phyloP scores from a whole-genome alignment of 2,113 vertebrate species.

The Lophotis ruficrista region DNA sequence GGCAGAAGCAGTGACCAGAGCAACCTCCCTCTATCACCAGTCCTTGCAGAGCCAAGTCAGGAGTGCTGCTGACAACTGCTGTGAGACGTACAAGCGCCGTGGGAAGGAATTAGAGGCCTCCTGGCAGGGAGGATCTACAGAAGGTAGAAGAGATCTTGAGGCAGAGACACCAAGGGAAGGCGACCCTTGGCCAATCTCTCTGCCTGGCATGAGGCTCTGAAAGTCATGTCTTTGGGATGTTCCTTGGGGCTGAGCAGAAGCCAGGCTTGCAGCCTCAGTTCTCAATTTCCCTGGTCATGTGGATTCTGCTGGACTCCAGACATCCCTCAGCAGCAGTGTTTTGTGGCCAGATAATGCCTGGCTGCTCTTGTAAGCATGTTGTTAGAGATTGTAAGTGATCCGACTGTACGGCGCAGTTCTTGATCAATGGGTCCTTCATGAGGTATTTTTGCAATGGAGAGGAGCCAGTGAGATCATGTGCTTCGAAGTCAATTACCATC shows the following conservation, averaged over 20 bases:
- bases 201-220: neutral
- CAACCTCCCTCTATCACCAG: neutral
- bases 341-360: constrained; percentile 25
- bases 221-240: neutral
- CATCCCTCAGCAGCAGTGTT: neutral
- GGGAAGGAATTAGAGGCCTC: neutral
- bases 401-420: neutral
- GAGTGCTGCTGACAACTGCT: neutral
- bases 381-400: neutral
- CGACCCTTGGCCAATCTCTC: neutral
- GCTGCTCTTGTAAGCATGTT: neutral
- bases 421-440: neutral
- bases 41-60: neutral
- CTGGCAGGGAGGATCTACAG: neutral
- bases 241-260: neutral
- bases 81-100: neutral
- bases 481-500: neutral
- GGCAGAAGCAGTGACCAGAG: neutral
- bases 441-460: constrained; percentile 25
- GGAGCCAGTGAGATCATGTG: constrained; percentile 43
- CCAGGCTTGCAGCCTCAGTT: neutral
- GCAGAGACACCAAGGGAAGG: neutral
- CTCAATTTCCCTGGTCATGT: neutral
- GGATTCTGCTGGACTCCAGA: neutral
- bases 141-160: neutral